Percentiles rank a stretch among this genome's conserved stretches.
Conservation (phyloP, 2,888 invertebrate genomes). For the Thymelicus acteon region DNA sequence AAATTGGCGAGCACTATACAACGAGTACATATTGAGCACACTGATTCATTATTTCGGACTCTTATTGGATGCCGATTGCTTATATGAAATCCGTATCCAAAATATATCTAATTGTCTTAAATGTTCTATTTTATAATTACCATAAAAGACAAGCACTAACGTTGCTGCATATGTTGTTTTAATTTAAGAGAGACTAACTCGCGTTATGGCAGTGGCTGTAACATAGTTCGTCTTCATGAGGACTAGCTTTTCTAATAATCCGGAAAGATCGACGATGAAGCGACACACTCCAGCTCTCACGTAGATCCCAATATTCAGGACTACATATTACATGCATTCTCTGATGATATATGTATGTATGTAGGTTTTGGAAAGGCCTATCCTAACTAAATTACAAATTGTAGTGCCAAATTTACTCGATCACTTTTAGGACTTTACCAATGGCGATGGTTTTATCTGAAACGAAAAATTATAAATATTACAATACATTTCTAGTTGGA, state of each 20-base stretch:
- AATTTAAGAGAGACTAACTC: conserved; percentile 36
- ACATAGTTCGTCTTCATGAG: conserved; percentile 51
- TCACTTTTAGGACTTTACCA: conserved; percentile 98
- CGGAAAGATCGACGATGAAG: conserved; percentile 60
- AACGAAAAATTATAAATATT: conserved; percentile 50
- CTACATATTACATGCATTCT: conserved; percentile 73
- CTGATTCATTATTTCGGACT: conserved; percentile 16
- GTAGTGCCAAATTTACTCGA: conserved; percentile 90
- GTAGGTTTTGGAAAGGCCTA: conserved; percentile 81
- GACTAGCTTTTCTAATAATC: conserved; percentile 71
- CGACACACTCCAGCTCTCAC: conserved; percentile 72
- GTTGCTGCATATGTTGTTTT: conserved; percentile 32
- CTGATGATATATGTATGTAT: conserved; percentile 79
- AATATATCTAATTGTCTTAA: conserved; percentile 18
- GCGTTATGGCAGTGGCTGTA: conserved; percentile 55
- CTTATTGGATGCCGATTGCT: conserved; percentile 17
- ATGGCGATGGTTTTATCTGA: conserved; percentile 93
- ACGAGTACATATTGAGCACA: conserved; percentile 21
- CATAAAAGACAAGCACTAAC: conserved; percentile 29
- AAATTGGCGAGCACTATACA: conserved; percentile 1
- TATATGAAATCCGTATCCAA: conserved; percentile 20
- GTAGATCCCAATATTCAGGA: conserved; percentile 72
- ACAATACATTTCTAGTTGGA: too few species aligned
- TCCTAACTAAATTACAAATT: conserved; percentile 81
- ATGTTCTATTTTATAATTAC: conserved; percentile 21